Conservation (phyloP, 2,797 vertebrate species). For the Dallia pectoralis region DNA sequence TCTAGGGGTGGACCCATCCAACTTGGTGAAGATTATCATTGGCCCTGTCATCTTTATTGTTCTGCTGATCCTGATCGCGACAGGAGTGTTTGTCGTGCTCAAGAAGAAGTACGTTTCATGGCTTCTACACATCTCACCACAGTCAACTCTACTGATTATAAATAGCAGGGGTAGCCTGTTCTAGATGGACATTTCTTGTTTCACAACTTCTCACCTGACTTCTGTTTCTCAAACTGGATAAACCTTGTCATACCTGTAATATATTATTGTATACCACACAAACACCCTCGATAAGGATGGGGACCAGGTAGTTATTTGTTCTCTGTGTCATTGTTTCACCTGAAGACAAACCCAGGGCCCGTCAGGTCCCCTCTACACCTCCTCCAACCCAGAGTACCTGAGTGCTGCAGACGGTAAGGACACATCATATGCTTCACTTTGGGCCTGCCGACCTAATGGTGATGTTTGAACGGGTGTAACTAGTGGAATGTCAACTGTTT, state of each 20-base stretch:
- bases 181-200: too few relatives aligned
- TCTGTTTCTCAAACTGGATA: not conserved
- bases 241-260: not conserved
- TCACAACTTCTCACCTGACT: too few relatives aligned
- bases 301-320: not conserved
- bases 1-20: slow-evolving; percentile 68
- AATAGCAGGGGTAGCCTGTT: not conserved
- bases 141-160: not conserved
- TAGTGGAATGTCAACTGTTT: not conserved
- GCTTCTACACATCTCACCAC: not conserved
- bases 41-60: slow-evolving; percentile 85
- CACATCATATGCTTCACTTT: not conserved
- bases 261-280: too few relatives aligned
- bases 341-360: slow-evolving; percentile 87
- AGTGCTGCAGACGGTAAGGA: slow-evolving; percentile 90
- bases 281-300: too few relatives aligned
- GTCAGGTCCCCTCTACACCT: slow-evolving; percentile 88
- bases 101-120: slow-evolving; percentile 82
- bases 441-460: not conserved
- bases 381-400: slow-evolving; percentile 94
- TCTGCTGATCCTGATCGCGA: slow-evolving; percentile 78
- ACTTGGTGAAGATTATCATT: slow-evolving; percentile 85
- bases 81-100: slow-evolving; percentile 80
- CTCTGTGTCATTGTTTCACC: not conserved
- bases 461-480: not conserved